A percentile compares a stretch with the other conserved stretches of the same genome.
Evolutionary conservation across 2,888 invertebrate species (phyloP).

Genomic region (Galerucella nymphaeae): DNA sequence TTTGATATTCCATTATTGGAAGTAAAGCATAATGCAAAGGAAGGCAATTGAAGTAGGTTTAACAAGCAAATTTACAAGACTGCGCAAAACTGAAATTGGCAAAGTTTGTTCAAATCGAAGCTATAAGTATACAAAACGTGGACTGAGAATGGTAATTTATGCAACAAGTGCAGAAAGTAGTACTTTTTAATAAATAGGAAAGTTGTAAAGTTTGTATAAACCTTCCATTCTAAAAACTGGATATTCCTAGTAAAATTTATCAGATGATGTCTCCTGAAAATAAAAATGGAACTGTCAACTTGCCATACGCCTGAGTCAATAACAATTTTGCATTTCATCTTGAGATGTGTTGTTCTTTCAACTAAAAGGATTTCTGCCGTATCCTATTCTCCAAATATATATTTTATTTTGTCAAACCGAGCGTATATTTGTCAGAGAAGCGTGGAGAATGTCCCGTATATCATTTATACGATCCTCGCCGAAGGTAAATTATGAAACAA

Average conservation of each 20-base stretch:
- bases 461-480: slow-evolving; percentile 29
- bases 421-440: slow-evolving; percentile 29
- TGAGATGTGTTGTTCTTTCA: slow-evolving; percentile 12
- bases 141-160: no score
- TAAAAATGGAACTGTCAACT: background rate
- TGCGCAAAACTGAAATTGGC: background rate
- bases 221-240: no score
- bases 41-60: background rate
- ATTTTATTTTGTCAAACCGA: slow-evolving; percentile 32
- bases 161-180: no score
- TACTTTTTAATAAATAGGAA: no score
- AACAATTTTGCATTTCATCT: slow-evolving; percentile 2
- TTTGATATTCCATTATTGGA: slow-evolving; percentile 4
- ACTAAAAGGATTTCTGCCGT: slow-evolving; percentile 11
- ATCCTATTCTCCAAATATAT: slow-evolving; percentile 21
- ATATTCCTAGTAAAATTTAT: background rate
- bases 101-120: background rate
- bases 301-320: slow-evolving; percentile 1
- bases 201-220: no score
- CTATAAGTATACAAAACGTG: no score
- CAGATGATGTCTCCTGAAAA: background rate
- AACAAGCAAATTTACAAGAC: background rate
- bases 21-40: background rate
- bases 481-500: slow-evolving; percentile 37
- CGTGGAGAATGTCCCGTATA: slow-evolving; percentile 27